Base-by-base conservation (phyloP, 2,797 vertebrate species). In the Amniataba percoides region DNA sequence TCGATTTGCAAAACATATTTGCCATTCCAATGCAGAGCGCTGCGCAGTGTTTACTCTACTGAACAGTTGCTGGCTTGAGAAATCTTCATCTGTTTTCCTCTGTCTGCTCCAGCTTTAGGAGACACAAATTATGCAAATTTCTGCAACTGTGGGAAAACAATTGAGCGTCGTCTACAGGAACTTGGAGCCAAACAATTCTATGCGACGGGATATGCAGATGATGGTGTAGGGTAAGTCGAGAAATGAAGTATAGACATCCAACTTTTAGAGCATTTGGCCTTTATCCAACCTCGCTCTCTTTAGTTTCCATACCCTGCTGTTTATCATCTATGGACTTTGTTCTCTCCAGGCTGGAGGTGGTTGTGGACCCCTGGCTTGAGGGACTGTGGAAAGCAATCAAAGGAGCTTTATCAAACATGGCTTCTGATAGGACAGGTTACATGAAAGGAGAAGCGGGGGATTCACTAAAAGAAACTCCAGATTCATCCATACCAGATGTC, bases 121-220 rank as follows among this genome's bases (percentile, higher is more conserved):
- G 97, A 99, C 87, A 97, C 98, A 27, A 99, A 99, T 77, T 99
- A 99, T 90, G 94, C 95, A 0, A 95, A 96, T 93, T 99, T 99
- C 87, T 99, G 98, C 89, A 99, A 99, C n/a, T 97, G 97, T 21
- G 98, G 98, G 31, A 99, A 97, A 89, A 95, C 95, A 19, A 96
- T 99, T 77, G 98, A 99, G 68, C 82, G 71, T 39, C 93, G 95
- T 45, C 94, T 99, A 46, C 95, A 96, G 64, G 95, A 98, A 86
- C 97, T 99, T 1, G 97, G 98, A 70, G 98, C 97, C 49, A 95
- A 89, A 62, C 96, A 83, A 64, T 99, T 99, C 89, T 99, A 96
- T 62, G 89, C 92, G 11, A 97, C 97, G 0, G 98, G 98, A 71
- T 95, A 97, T 71, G 98, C 98, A 49, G 98, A 99, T 89, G 98